Base-by-base conservation (phyloP, 2,797 vertebrate species). In the Chaenodraco wilsoni region DNA sequence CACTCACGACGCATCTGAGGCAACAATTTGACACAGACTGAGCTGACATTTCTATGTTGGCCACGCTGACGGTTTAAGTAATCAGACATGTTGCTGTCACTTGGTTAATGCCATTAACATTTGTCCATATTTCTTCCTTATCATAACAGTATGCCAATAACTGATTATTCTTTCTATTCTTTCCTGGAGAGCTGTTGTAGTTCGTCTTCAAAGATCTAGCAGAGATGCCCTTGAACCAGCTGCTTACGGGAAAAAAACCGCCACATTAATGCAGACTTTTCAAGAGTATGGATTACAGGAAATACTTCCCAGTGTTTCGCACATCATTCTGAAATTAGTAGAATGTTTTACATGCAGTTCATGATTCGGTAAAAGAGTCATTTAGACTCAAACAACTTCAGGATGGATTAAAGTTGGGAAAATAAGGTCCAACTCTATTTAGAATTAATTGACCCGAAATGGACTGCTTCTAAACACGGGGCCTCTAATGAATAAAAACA, bases 41-140 rank as follows among this genome's bases (percentile, higher is more conserved):
- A 68, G 79, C 55, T 82, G 88, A 79, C 84, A 69, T 85, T 85
- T 87, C 87, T 79, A 82, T 87, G 88, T 86, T 46, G 76, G 68
- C 76, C 62, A 1, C 15, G 15, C 57, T 72, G 74, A 76, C 49
- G 41, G 60, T 86, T 82, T 51, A 86, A 82, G 51, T 54, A 78
- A 83, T 76, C 82, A 79, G 79, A 84, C 62, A 57, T 52, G 73
- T 78, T 41, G 77, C 75, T 64, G 81, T 78, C 57, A 49, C 70
- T 76, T 44, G 65, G 58, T 51, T 66, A 48, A 84, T 76, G 67
- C 79, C 27, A 82, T 37, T 54, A 51, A 65, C 65, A 58, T 65
- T 27, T 43, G 45, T 17, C 59, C 58, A n/a, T 64, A 67, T 75
- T 82, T 78, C 72, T 50, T 62, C 67, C 61, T 79, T 52, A 84